phyloP scores from a whole-genome alignment of 2,797 vertebrate genomes.

The Rhodeus uyekii region DNA sequence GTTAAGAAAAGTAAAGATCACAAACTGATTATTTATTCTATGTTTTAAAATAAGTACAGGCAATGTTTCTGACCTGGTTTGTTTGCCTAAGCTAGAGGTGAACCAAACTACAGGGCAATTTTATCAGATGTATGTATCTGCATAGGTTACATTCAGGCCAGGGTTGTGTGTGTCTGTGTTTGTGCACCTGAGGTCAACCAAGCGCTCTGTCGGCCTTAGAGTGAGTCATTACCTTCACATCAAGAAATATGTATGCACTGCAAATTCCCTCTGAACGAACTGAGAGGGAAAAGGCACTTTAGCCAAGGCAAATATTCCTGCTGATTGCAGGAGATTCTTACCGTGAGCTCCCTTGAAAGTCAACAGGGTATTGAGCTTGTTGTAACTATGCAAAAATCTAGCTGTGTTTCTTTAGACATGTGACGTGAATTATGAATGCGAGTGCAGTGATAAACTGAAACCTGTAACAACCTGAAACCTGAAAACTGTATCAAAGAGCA shows the following conservation, averaged over 20 bases:
- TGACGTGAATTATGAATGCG: neutral
- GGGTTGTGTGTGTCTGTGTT: conserved; percentile 19
- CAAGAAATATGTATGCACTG: conserved; percentile 32
- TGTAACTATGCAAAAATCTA: neutral
- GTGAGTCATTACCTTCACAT: conserved; percentile 38
- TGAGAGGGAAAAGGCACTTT: conserved; percentile 29
- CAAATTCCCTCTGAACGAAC: conserved; percentile 30
- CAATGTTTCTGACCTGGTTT: neutral
- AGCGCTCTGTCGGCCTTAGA: neutral
- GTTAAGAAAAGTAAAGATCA: neutral
- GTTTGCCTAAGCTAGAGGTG: conserved; percentile 25
- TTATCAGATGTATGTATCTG: conserved; percentile 18
- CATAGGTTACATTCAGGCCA: conserved; percentile 4
- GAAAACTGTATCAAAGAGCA: neutral
- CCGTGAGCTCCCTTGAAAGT: conserved; percentile 34
- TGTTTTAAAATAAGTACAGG: neutral
- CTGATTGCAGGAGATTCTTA: conserved; percentile 43
- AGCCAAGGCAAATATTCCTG: conserved; percentile 38
- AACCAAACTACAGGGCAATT: neutral
- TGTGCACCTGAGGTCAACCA: neutral
- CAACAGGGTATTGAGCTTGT: conserved; percentile 6
- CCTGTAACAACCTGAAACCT: neutral
- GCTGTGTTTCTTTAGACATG: neutral
- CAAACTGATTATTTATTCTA: neutral
- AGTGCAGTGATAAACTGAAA: neutral